Evolutionary conservation across 2,113 vertebrate genomes (phyloP).

Genomic region (Pelecanus crispus): DNA sequence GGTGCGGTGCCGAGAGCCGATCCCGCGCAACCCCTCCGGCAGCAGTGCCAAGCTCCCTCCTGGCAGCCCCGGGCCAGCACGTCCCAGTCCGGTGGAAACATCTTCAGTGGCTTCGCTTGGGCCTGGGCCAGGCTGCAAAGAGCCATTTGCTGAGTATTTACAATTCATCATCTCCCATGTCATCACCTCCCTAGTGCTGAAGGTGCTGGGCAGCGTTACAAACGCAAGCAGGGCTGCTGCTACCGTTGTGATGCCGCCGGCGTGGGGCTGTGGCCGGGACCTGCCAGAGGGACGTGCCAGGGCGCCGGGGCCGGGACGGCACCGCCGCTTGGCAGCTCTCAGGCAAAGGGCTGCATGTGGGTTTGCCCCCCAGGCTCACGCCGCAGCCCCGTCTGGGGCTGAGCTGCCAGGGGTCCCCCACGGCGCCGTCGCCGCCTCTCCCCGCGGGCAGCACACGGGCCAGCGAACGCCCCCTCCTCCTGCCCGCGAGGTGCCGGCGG

Average conservation of each 20-base stretch:
- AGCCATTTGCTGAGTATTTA: neutral
- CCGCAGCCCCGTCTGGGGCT: fast-evolving
- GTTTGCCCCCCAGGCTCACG: neutral
- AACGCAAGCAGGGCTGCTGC: fast-evolving
- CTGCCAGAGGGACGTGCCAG: fast-evolving
- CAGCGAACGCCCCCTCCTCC: neutral
- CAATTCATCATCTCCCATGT: neutral
- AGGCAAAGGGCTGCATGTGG: fast-evolving
- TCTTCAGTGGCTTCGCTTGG: neutral
- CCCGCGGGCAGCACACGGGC: neutral
- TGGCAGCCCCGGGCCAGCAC: fast-evolving
- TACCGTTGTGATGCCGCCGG: fast-evolving
- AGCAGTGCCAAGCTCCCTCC: neutral
- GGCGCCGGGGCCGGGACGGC: neutral
- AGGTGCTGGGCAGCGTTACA: neutral
- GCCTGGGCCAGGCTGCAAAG: neutral
- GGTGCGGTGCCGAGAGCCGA: neutral
- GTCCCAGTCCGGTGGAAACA: neutral
- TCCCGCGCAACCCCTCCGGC: neutral
- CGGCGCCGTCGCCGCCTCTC: fast-evolving
- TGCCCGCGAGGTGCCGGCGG: fast-evolving
- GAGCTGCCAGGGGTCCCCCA: neutral
- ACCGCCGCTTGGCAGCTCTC: fast-evolving
- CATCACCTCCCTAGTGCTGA: neutral
- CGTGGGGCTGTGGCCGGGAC: neutral